phyloP scores from a whole-genome alignment of 2,113 vertebrate genomes.

The Gymnocephalus cernua region DNA sequence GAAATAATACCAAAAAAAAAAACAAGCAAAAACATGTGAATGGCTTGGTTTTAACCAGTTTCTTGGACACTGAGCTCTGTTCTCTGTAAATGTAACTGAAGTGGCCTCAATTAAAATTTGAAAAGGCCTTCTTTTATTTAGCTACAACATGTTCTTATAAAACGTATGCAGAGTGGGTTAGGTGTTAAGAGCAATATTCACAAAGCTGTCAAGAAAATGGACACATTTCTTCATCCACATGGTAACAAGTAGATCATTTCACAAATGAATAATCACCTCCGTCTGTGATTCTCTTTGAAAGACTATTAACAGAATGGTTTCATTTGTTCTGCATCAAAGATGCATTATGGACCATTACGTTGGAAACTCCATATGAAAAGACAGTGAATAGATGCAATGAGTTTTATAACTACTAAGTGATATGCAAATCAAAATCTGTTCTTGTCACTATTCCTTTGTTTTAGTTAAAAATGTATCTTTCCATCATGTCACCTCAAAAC shows the following conservation, averaged over 20 bases:
- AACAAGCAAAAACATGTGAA: conserved; percentile 41
- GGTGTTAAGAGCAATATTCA: conserved; percentile 57
- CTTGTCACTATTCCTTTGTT: background rate
- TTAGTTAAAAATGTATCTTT: background rate
- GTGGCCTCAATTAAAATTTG: conserved; percentile 65
- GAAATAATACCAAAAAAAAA: conserved; percentile 30
- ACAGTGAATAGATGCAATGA: conserved; percentile 9
- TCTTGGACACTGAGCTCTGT: conserved; percentile 33
- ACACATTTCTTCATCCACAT: conserved; percentile 72
- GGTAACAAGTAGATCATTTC: conserved; percentile 72
- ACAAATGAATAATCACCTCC: conserved; percentile 72
- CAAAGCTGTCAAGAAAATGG: conserved; percentile 68
- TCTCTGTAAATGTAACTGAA: conserved; percentile 68
- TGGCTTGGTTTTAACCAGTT: conserved; percentile 46
- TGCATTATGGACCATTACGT: conserved; percentile 41
- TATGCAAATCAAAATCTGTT: conserved; percentile 29
- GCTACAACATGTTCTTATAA: conserved; percentile 46
- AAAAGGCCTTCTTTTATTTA: conserved; percentile 66
- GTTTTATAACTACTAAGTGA: conserved; percentile 19
- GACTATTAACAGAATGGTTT: conserved; percentile 69
- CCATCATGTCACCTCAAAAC: background rate
- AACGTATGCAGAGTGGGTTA: conserved; percentile 51
- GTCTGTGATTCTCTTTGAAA: conserved; percentile 69
- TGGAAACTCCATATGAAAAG: conserved; percentile 22
- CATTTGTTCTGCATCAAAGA: conserved; percentile 66